These are phyloP conservation scores for Centrocercus urophasianus DNA, from an alignment of 2,113 vertebrate species.

Conservation along the genomic window DNA sequence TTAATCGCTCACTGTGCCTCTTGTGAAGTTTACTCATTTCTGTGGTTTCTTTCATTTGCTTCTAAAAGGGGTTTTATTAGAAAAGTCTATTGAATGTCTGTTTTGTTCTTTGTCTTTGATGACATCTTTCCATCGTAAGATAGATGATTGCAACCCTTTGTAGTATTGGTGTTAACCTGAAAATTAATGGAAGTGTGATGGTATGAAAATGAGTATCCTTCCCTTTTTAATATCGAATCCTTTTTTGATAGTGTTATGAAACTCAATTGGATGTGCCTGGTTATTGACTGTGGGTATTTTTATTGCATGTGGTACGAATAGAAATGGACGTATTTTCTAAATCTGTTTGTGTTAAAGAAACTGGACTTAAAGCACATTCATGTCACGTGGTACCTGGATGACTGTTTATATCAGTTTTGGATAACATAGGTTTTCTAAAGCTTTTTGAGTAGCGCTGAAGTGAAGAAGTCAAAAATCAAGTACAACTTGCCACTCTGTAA, in stretches of 20 bases:
- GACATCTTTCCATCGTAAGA: background rate
- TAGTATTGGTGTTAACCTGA: background rate
- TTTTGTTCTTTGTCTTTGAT: constrained; percentile 5
- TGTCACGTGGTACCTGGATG: background rate
- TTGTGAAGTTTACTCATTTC: constrained; percentile 33
- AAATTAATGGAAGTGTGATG: background rate
- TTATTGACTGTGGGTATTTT: background rate
- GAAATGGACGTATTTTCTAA: background rate
- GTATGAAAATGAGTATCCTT: background rate
- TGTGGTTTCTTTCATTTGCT: constrained; percentile 14
- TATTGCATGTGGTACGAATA: background rate
- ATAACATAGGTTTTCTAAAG: background rate
- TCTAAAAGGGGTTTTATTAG: background rate
- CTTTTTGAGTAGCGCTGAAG: constrained; percentile 4
- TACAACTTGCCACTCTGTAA: background rate
- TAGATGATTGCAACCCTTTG: background rate
- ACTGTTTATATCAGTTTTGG: background rate
- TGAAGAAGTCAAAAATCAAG: background rate
- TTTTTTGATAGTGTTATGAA: background rate
- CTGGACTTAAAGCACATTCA: background rate
- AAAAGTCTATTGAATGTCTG: background rate
- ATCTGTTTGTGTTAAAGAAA: background rate
- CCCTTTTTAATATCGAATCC: background rate
- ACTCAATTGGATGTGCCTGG: background rate
- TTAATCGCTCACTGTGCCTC: constrained; percentile 39